Base-by-base conservation (phyloP, 2,888 invertebrate species). In the Hypselothyrea guttata region DNA sequence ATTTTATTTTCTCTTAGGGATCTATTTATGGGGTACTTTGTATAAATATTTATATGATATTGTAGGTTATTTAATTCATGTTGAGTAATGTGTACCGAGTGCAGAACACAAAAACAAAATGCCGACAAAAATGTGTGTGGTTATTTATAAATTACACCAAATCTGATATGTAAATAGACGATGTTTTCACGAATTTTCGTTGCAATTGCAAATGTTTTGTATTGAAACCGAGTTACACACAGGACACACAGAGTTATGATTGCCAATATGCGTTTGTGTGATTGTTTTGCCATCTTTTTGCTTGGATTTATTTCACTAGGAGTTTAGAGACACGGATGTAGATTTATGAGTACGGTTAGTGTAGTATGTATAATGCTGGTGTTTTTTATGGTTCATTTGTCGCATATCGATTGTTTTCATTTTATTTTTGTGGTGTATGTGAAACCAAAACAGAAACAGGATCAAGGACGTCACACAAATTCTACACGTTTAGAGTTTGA, bases 401-500 rank as follows among this genome's bases (percentile, higher is more conserved):
- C 11, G 31, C 11, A 31, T 11, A 31, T 12, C 12, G 12, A 30
- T 13, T 5, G 1, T 8, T 42, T 49, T 30, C 1, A 13, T n/a
- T 11, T 7, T 16, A 13, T 55, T 18, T 7, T 33, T 55, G 40
- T 42, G 22, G 31, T 54, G 49, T 53, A 22, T 34, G 35, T 53
- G 30, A 55, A 75, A 70, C 44, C 42, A 59, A 57, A 41, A 41
- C n/a, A 42, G 9, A 61, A 67, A 22, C 30, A 54, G 75, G 75
- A 57, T 41, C 66, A 82, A 81, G 68, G 78, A 78, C 77, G 82
- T 84, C 59, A 79, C 65, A 81, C 83, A 78, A 81, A 63, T 59
- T 55, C 84, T 81, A 81, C 81, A 81, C 84, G 81, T 71, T 62
- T 72, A 81, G 81, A 81, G 57, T 60, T 72, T 62, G 54, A 75